phyloP scores from a whole-genome alignment of 2,797 vertebrate genomes.

The Crotalus adamanteus region DNA sequence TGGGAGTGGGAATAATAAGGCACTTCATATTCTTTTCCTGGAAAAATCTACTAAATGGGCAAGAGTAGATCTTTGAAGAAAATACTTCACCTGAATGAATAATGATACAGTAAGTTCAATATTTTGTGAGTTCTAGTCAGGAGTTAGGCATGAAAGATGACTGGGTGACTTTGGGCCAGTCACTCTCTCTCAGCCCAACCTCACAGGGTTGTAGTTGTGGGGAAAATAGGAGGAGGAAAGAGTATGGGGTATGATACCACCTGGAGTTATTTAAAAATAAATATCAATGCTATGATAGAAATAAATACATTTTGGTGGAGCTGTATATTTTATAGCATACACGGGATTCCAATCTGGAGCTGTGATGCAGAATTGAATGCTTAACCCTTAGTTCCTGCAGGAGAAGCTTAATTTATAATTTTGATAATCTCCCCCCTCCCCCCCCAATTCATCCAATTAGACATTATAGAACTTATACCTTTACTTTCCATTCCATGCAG shows the following conservation, averaged over 20 bases:
- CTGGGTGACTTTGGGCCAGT: neutral
- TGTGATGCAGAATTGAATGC: neutral
- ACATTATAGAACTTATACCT: neutral
- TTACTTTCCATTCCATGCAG: neutral
- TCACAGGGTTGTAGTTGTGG: neutral
- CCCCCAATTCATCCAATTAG: neutral
- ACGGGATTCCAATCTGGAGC: neutral
- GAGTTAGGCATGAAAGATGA: neutral
- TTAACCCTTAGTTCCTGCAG: neutral
- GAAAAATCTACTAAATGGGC: neutral
- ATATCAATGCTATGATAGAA: neutral
- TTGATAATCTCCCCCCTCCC: neutral
- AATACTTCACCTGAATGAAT: neutral
- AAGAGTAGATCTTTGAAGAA: neutral
- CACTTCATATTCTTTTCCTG: neutral
- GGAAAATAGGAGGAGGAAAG: neutral
- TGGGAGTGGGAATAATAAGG: neutral
- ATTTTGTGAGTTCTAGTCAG: neutral
- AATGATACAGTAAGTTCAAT: no score
- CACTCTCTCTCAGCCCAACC: neutral
- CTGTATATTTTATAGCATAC: neutral
- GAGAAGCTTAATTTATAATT: neutral
- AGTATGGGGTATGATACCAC: neutral
- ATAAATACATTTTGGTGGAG: neutral
- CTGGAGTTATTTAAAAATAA: neutral